These are phyloP conservation scores for Columba guinea DNA, from an alignment of 2,797 vertebrate species.

Conservation along the genomic window DNA sequence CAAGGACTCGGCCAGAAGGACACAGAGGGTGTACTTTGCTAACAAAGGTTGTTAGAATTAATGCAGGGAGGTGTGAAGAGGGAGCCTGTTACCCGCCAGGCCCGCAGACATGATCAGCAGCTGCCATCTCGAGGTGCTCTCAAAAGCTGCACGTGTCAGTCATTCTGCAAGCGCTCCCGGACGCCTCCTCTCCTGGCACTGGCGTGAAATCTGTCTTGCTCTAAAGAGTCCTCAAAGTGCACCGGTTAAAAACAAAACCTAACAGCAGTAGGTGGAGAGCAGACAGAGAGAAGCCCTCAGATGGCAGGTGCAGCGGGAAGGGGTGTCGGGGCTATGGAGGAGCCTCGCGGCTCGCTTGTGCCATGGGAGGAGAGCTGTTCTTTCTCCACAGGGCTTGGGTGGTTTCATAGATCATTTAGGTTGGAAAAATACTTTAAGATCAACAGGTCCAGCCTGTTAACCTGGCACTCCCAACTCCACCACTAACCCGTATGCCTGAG, in stretches of 20 bases:
- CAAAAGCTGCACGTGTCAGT: background rate
- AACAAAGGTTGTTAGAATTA: background rate
- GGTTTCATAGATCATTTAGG: fast-evolving
- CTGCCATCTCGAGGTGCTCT: background rate
- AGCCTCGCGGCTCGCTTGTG: background rate
- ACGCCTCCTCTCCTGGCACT: background rate
- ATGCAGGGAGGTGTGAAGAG: background rate
- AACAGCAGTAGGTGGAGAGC: background rate
- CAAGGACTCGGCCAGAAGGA: background rate
- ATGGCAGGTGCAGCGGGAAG: fast-evolving
- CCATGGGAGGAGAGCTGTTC: fast-evolving
- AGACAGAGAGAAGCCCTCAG: background rate
- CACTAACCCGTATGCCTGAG: fast-evolving
- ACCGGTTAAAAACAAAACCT: background rate
- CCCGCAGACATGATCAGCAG: background rate
- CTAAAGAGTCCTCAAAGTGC: background rate
- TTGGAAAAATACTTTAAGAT: background rate
- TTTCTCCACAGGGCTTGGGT: fast-evolving
- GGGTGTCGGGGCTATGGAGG: background rate
- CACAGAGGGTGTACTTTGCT: background rate
- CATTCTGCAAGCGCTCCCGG: background rate
- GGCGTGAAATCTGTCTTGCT: fast-evolving
- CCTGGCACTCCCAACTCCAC: background rate
- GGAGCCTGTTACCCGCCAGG: background rate
- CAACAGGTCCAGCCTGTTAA: fast-evolving